Conservation (phyloP, 2,888 invertebrate species). For the Euzophera pinguis region DNA sequence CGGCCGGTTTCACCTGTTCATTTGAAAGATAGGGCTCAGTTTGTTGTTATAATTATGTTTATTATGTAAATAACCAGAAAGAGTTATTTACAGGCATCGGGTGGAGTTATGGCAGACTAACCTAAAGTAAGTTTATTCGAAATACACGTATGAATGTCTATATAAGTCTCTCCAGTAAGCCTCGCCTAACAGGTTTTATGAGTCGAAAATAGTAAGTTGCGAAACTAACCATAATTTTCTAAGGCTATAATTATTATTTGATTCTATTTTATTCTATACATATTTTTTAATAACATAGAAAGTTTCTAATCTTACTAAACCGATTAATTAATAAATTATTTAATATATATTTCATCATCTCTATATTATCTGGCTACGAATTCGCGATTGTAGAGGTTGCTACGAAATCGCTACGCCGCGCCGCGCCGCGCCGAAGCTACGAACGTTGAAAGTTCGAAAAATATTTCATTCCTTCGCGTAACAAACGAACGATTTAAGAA, state of each 20-base stretch:
- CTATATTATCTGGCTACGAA: not conserved
- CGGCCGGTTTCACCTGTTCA: too few species aligned
- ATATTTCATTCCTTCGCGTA: too few species aligned
- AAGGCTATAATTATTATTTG: not conserved
- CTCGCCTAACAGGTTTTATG: slow-evolving; percentile 1
- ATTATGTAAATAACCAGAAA: too few species aligned
- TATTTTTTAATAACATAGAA: too few species aligned
- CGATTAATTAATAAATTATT: not conserved
- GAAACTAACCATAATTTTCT: slow-evolving; percentile 4
- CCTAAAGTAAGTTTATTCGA: not conserved
- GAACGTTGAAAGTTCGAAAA: too few species aligned
- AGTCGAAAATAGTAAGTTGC: slow-evolving; percentile 2
- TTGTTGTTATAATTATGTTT: too few species aligned
- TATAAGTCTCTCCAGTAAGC: not conserved
- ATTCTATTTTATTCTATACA: not conserved
- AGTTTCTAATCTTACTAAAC: too few species aligned
- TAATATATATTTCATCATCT: not conserved
- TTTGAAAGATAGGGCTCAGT: too few species aligned
- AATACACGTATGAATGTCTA: slow-evolving; percentile 14
- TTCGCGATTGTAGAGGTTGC: not conserved
- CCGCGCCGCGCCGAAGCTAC: too few species aligned
- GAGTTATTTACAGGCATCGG: too few species aligned
- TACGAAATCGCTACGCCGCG: slow-evolving; percentile 10
- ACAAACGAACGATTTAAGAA: too few species aligned
- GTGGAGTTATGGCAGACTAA: too few species aligned